Evolutionary conservation across 1,140 invertebrate species (phyloP).

Genomic region (Bombus confusus): DNA sequence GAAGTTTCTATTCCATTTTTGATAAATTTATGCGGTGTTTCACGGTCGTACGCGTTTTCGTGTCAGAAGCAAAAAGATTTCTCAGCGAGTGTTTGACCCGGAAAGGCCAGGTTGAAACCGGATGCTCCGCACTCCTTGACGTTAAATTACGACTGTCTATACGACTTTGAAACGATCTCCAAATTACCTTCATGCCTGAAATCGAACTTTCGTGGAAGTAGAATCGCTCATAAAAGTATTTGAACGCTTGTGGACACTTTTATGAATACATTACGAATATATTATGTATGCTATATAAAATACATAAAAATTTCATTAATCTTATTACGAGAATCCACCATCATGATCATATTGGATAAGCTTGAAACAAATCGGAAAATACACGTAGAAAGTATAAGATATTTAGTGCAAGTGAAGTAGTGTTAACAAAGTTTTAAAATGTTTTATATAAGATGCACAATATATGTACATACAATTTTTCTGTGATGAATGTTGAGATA

Average conservation of each 20-base stretch:
- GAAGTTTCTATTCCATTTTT: background rate
- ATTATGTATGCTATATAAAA: no score
- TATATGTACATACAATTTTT: no score
- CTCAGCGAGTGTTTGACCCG: background rate
- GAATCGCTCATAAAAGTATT: background rate
- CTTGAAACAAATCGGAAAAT: no score
- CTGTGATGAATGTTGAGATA: background rate
- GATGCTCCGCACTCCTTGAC: background rate
- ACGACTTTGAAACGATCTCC: background rate
- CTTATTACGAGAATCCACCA: no score
- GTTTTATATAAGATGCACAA: no score
- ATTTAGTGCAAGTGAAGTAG: no score
- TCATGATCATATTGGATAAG: no score
- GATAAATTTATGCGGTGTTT: conserved; percentile 3
- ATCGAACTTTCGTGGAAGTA: background rate
- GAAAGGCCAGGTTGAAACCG: background rate
- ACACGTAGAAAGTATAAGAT: no score
- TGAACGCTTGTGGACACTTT: background rate
- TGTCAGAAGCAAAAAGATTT: background rate
- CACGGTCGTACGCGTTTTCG: background rate
- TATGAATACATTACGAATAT: background rate
- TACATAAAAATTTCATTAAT: no score
- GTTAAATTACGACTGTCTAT: background rate
- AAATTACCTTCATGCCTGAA: background rate
- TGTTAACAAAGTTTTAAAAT: no score